Evolutionary conservation across 2,113 vertebrate genomes (phyloP), one percentile per base, ranked within the genome.

Genomic region (Bufo bufo): DNA sequence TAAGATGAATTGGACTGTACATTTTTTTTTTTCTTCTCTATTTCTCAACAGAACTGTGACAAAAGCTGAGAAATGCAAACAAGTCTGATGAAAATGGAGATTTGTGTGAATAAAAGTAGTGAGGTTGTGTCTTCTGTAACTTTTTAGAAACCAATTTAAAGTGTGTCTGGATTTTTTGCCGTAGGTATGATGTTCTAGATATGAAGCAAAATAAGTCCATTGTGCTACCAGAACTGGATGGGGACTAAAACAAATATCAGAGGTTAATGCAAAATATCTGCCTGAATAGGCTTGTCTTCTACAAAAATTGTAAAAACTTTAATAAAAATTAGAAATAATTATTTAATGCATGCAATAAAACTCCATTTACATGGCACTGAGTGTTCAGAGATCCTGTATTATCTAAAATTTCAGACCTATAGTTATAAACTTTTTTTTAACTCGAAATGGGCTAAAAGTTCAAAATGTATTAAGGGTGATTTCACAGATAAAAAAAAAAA

Each of bases 11-110:
- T 82, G 89, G 47, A 65, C 58, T 87, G 81, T 79, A 72, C 52
- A 49, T 87, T 66, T 77, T 61, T 78, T 89, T 56, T 20, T 72
- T 10, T 16, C 69, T 5, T n/a, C 65, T 54, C 47, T 88, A 8
- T 84, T 88, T 63, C 77, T 77, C 43, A 82, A 74, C 78, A 49
- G 11, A 79, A 56, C 66, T 47, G 63, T 49, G 23, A 72, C 71
- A 90, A 78, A 45, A 63, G 58, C 79, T 47, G 82, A 77, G 79
- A 90, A 77, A 86, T 82, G 86, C 87, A 82, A 49, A 82, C 77
- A 90, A 82, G 58, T 59, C n/a, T 33, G 23, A 47, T 58, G 45
- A 78, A 84, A 77, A 85, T 85, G 56, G 74, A 77, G 87, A 54
- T 88, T 65, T 83, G 20, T 66, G 47, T 88, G 87, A 88, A 88